Conservation (phyloP, 2,113 vertebrate genomes). For the Sisor rabdophorus region DNA sequence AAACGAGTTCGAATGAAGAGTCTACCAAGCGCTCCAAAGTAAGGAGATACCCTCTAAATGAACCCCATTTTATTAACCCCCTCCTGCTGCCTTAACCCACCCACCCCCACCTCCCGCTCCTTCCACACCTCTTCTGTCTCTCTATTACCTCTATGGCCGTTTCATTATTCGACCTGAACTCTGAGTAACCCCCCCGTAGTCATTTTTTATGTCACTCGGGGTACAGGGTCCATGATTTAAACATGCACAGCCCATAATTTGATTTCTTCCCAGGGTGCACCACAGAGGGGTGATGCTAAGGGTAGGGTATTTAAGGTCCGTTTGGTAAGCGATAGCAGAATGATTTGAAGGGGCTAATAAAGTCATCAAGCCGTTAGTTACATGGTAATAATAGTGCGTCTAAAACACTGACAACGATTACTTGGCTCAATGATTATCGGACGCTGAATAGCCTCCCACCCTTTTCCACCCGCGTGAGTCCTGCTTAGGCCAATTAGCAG, state of each 20-base stretch:
- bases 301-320: conserved; percentile 59
- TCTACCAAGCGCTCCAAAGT: conserved; percentile 57
- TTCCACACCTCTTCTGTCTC: conserved; percentile 73
- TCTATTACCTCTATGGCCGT: conserved; percentile 79
- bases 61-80: conserved; percentile 74
- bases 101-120: conserved; percentile 59
- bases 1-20: conserved; percentile 35
- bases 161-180: conserved; percentile 82
- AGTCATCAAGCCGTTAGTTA: conserved; percentile 76
- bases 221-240: conserved; percentile 76
- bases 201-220: conserved; percentile 80
- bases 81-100: conserved; percentile 46
- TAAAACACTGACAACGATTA: conserved; percentile 77
- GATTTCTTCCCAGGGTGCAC: conserved; percentile 73
- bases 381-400: conserved; percentile 73
- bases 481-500: conserved; percentile 57
- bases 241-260: conserved; percentile 77
- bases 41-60: conserved; percentile 76
- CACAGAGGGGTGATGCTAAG: conserved; percentile 38
- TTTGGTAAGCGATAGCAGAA: conserved; percentile 68
- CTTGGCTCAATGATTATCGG: conserved; percentile 65
- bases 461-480: conserved; percentile 40
- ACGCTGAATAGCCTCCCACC: conserved; percentile 63
- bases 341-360: conserved; percentile 76
- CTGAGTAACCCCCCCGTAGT: conserved; percentile 74